Evolutionary conservation across 1,140 invertebrate species (phyloP), one percentile per base, ranked within the genome.

Genomic region (Cyclina sinensis): DNA sequence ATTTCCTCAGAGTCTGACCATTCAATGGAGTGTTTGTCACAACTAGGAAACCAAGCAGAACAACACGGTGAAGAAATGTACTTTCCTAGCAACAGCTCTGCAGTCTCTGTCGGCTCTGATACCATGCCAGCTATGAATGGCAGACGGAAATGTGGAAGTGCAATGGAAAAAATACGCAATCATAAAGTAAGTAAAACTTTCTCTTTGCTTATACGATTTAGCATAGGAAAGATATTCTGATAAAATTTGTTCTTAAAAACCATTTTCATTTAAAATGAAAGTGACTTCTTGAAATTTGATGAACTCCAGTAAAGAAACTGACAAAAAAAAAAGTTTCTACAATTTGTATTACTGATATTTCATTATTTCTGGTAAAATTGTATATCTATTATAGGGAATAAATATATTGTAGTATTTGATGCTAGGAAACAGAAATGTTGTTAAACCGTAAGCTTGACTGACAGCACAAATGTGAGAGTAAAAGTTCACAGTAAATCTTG

Each of bases 1-100:
- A 78, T 94, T 57, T 94, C 94, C 0, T 92, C 92, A 14, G 93
- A 93, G 62, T 94, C 94, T 0, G 94, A 94, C 51, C 92, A 93
- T 51, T 94, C 94, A 0, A 93, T 94, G 91, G 94, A 94, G 35
- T 94, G 92, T 89, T 87, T 90, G 24, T 87, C 90, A 70, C 91
- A 92, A 43, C 76, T 80, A n/a, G 57, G 81, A 11, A 91, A 89
- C 18, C 89, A 91, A 32, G 86, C 85, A 0, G 85, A 91, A 5
- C 90, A 84, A 0, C 81, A 91, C 32, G 86, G 86, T 54, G 92
- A 92, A 74, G 92, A 93, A 18, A 78, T 89, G 35, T 90, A 91
- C 65, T 93, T 94, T 65, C 89, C 90, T 46, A 94, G 93, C 54
- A 94, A 93, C 86, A 91, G 91, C 37, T 91, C 91, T 83, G 94